Conservation (phyloP, 2,888 invertebrate genomes). For the Argyresthia goedartella region DNA sequence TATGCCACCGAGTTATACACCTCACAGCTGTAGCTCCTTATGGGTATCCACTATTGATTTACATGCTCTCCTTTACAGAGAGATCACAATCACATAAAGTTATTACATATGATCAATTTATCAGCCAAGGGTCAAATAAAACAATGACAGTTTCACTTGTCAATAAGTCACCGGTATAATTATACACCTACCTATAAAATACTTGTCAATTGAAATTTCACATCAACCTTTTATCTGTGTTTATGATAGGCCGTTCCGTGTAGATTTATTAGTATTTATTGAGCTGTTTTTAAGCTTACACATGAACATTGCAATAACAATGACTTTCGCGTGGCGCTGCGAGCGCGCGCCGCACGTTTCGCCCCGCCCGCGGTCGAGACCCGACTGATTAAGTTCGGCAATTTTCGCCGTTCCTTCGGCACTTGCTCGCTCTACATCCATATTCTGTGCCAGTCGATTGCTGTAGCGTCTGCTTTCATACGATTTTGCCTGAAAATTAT, state of each 20-base stretch:
- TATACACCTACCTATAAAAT: conserved; percentile 15
- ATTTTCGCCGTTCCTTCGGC: not conserved
- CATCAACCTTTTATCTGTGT: not conserved
- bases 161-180: conserved; percentile 44
- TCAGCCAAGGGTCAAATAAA: conserved; percentile 32
- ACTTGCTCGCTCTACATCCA: not conserved
- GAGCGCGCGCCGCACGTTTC: conserved; percentile 47
- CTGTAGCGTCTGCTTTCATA: too few species aligned
- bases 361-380: conserved; percentile 65
- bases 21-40: conserved; percentile 43
- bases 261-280: conserved; percentile 52
- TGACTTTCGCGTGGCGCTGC: conserved; percentile 58
- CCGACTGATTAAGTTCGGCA: conserved; percentile 35
- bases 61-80: conserved; percentile 46
- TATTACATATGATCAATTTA: conserved; percentile 8
- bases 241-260: conserved; percentile 39
- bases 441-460: not conserved
- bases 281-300: conserved; percentile 51
- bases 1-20: conserved; percentile 54
- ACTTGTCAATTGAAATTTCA: conserved; percentile 25
- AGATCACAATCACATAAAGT: conserved; percentile 44
- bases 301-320: conserved; percentile 52
- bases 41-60: conserved; percentile 61
- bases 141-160: conserved; percentile 60
- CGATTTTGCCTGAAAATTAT: too few species aligned